A percentile compares a stretch with the other conserved stretches of the same genome.
Conservation (phyloP, 2,888 invertebrate genomes). For the Drosophila pseudotalamancana region DNA sequence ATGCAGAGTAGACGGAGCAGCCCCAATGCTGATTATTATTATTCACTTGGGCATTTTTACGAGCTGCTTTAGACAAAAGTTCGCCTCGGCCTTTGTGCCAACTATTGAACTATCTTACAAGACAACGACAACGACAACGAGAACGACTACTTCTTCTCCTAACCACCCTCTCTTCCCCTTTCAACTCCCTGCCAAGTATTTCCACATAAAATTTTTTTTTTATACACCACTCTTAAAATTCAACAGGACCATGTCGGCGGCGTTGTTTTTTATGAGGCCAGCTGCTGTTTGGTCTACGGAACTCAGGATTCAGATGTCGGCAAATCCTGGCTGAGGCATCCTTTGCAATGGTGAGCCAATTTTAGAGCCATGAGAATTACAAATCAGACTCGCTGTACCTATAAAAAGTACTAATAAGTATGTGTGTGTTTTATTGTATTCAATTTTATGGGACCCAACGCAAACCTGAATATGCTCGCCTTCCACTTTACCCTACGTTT, state of each 20-base stretch:
- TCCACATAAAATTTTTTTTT: slow-evolving; percentile 16
- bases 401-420: slow-evolving; percentile 79
- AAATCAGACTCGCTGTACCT: slow-evolving; percentile 74
- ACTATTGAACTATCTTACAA: slow-evolving; percentile 59
- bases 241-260: slow-evolving; percentile 21
- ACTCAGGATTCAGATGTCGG: not conserved
- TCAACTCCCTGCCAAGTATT: not conserved
- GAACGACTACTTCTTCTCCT: slow-evolving; percentile 3
- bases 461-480: slow-evolving; percentile 24
- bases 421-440: slow-evolving; percentile 73
- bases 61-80: slow-evolving; percentile 76
- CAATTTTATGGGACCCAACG: slow-evolving; percentile 64
- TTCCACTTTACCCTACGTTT: not conserved
- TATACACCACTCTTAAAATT: slow-evolving; percentile 71
- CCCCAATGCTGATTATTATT: slow-evolving; percentile 78
- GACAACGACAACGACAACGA: slow-evolving; percentile 26
- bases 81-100: slow-evolving; percentile 56
- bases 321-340: not conserved
- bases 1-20: not conserved
- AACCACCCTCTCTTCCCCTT: not conserved
- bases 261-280: slow-evolving; percentile 71
- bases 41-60: slow-evolving; percentile 82
- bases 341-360: slow-evolving; percentile 40
- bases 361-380: slow-evolving; percentile 76
- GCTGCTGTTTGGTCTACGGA: slow-evolving; percentile 44